Conservation (phyloP, 2,888 invertebrate species). For the Isotomurus palustris region DNA sequence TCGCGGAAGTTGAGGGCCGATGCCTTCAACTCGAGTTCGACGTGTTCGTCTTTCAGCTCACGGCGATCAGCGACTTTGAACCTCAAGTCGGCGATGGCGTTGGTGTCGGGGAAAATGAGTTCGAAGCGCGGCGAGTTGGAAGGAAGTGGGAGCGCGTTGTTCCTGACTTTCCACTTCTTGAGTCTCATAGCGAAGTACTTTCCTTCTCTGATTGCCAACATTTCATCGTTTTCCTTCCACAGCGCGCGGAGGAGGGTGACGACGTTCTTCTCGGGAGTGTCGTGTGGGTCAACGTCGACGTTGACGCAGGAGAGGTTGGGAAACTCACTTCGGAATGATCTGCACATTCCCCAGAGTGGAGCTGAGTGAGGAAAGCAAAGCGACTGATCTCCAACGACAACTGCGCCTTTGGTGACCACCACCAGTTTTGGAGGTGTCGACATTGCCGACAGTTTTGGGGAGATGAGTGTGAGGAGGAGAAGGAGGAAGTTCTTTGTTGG, state of each 20-base stretch:
- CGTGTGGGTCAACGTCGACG: background rate
- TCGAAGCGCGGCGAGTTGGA: constrained; percentile 12
- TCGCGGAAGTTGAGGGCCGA: background rate
- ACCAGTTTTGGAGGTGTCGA: background rate
- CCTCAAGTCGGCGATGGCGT: background rate
- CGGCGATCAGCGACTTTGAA: background rate
- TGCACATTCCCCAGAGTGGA: background rate
- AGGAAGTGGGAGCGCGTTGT: too few relatives aligned
- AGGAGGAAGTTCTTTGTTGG: too few relatives aligned
- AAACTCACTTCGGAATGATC: background rate
- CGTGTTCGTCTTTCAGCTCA: background rate
- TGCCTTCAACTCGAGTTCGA: background rate
- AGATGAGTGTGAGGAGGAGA: too few relatives aligned
- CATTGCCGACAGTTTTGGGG: too few relatives aligned
- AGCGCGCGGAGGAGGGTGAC: too few relatives aligned
- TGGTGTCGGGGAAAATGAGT: background rate
- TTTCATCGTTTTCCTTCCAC: too few relatives aligned
- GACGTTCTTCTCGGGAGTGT: too few relatives aligned
- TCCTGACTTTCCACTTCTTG: too few relatives aligned
- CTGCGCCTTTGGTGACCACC: background rate
- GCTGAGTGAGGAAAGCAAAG: background rate
- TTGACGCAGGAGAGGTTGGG: background rate
- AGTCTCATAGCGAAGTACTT: too few relatives aligned
- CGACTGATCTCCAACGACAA: background rate
- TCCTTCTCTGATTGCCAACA: too few relatives aligned